Conservation (phyloP, 1,140 invertebrate genomes). For the silkworm (Bombyx mori) region DNA sequence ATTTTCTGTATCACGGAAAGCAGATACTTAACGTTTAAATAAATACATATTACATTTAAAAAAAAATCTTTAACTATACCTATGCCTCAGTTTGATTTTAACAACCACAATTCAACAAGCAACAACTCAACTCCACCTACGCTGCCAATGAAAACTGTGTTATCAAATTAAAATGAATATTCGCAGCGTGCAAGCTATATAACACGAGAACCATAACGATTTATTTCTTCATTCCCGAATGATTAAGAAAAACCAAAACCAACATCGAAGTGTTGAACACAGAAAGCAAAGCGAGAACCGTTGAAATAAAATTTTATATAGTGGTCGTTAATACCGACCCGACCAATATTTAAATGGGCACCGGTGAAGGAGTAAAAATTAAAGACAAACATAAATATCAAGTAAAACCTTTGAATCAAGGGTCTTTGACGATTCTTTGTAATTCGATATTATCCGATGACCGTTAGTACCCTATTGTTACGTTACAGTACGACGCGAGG, state of each 20-base stretch:
- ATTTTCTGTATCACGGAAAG: no score
- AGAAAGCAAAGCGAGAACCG: slow-evolving; percentile 46
- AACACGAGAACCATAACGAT: no score
- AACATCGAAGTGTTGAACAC: slow-evolving; percentile 52
- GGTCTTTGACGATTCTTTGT: slow-evolving; percentile 48
- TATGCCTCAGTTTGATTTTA: no score
- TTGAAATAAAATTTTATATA: slow-evolving; percentile 69
- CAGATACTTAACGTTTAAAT: no score
- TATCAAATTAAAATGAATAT: no score
- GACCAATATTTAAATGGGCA: slow-evolving; percentile 64
- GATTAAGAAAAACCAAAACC: slow-evolving; percentile 64
- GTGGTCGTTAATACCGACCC: slow-evolving; percentile 60
- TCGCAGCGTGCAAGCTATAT: no score
- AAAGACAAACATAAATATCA: slow-evolving; percentile 67
- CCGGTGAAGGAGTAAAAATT: slow-evolving; percentile 60
- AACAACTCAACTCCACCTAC: no score
- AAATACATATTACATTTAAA: no score
- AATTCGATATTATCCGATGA: slow-evolving; percentile 53
- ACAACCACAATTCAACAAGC: no score
- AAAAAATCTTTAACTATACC: no score
- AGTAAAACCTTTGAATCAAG: slow-evolving; percentile 52
- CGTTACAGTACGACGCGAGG: slow-evolving; percentile 14
- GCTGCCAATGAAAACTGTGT: no score
- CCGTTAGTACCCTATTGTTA: slow-evolving; percentile 42
- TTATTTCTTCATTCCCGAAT: slow-evolving; percentile 4